These are phyloP conservation scores for Hypotaenidia philippensis DNA, from an alignment of 2,797 vertebrate species.

Conservation along the genomic window DNA sequence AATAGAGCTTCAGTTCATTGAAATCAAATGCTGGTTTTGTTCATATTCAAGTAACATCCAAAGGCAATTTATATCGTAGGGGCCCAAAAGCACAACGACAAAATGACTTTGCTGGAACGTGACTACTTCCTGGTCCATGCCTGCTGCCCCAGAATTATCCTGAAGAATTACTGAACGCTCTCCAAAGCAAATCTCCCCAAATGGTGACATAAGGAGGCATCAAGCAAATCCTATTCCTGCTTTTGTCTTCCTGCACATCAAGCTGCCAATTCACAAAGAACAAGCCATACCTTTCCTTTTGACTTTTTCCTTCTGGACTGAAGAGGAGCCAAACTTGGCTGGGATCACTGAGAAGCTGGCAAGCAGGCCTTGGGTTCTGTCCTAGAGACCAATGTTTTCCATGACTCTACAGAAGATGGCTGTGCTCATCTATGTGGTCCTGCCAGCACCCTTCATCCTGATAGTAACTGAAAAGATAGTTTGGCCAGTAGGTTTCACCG, in stretches of 20 bases:
- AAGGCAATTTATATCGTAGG: background rate
- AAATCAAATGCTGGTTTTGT: background rate
- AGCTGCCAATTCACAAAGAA: background rate
- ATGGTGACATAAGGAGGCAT: background rate
- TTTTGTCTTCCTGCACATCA: background rate
- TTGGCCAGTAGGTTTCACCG: background rate
- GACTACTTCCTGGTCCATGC: background rate
- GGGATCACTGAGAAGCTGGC: background rate
- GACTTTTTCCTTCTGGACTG: background rate
- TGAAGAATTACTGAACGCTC: background rate
- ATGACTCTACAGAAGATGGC: background rate
- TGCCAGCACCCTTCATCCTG: background rate
- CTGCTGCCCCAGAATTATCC: background rate
- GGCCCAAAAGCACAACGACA: background rate
- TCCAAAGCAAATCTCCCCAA: background rate
- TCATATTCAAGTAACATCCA: background rate
- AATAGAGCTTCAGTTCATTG: background rate
- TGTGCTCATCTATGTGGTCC: background rate
- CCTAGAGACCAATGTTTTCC: background rate
- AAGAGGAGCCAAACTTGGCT: background rate
- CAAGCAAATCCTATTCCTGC: background rate
- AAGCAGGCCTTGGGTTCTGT: background rate
- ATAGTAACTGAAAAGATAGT: background rate
- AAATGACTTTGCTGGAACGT: background rate
- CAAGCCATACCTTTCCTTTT: background rate